These are phyloP conservation scores for Tarsius wallacei DNA, from an alignment of 2,797 vertebrate genomes.

Conservation along the genomic window DNA sequence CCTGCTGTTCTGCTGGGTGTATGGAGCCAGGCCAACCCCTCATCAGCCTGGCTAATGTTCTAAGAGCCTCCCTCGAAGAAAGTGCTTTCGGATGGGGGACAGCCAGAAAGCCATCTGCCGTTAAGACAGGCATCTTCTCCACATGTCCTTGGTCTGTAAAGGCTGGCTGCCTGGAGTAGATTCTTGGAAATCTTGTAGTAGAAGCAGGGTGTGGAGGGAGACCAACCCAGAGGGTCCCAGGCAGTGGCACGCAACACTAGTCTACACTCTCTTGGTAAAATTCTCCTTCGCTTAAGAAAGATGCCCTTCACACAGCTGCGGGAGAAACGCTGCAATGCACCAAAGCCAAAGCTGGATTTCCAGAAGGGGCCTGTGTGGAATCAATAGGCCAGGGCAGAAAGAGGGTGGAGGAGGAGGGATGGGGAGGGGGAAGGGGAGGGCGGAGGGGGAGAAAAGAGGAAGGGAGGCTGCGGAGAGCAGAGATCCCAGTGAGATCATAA, in stretches of 20 bases:
- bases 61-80: neutral
- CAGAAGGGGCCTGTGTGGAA: constrained; percentile 38
- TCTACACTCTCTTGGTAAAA: neutral
- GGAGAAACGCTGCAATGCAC: constrained; percentile 87
- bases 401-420: neutral
- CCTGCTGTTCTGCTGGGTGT: neutral
- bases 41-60: neutral
- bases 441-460: neutral
- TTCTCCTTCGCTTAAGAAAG: constrained; percentile 58
- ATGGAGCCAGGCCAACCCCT: neutral
- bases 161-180: neutral
- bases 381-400: neutral
- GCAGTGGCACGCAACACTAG: accelerated
- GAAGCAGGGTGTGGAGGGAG: neutral
- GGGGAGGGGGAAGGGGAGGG: neutral
- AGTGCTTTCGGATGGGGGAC: neutral
- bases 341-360: constrained; percentile 73
- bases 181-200: neutral
- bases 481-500: neutral
- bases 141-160: neutral
- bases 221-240: neutral
- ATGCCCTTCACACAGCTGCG: constrained; percentile 59
- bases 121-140: neutral
- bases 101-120: neutral
- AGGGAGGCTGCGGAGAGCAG: neutral